Evolutionary conservation across 2,797 vertebrate species (phyloP), one percentile per base, ranked within the genome.

Genomic region (Meda fulgida): DNA sequence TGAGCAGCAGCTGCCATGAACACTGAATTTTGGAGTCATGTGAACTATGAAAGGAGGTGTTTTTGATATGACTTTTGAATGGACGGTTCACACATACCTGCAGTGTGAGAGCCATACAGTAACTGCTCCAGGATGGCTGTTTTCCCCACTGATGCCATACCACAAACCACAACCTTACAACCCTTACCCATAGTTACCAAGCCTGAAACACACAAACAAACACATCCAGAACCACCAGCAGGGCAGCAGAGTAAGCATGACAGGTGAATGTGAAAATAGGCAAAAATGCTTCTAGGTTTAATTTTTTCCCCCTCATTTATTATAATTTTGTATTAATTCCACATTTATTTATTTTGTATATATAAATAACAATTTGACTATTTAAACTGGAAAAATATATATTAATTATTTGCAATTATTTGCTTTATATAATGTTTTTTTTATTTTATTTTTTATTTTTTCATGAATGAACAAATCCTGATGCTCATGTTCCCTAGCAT

Each of bases 101-200:
- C 89, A 31, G 80, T 89, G 87, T 98, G 96, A 83, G 94, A 97
- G 89, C 97, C 96, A 86, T 99, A 99, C 66, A 99, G 94, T 69
- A 98, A 89, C 91, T 99, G 97, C 84, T 99, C 97, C 91, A 99
- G 91, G 88, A 99, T 97, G 0, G 98, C 97, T 0, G 97, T 99
- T 90, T 99, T 99, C 11, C 98, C 97, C 67, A 99, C 97, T 3
- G 97, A 96, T 38, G 96, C 89, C 92, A 96, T 94, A 69, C 98
- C 98, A 89, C 98, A 99, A 51, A 99, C 96, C 86, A 99, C 97
- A 16, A 99, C 97, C 89, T 97, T 98, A 93, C 97, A 98, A 65
- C 97, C 97, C 89, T 99, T 99, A 0, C 97, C 97, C 97, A 98
- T 98, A 78, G 78, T 79, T 84, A 86, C 58, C 78, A 91, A 89